Evolutionary conservation across 2,888 invertebrate species (phyloP), one percentile per base, ranked within the genome.

Genomic region (Cantharis flavilabris): DNA sequence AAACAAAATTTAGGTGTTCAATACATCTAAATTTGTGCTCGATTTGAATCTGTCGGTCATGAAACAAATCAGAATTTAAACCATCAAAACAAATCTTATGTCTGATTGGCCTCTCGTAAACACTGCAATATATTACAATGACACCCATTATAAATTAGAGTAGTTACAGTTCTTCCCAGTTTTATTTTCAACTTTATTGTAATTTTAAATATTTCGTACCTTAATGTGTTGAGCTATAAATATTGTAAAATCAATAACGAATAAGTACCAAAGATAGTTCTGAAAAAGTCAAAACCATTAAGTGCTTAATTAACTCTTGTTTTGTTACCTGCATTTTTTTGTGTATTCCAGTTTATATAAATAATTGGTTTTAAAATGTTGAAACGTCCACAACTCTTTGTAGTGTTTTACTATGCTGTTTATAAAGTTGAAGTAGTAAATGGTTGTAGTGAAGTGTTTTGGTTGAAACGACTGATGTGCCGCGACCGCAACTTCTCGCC

Each of bases 401-500:
- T 49, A 49, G 71, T 75, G 67, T 75, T 75, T 71, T 71, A 75
- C 70, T 72, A 63, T 69, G 30, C 62, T 71, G 69, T 76, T 71
- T 76, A 33, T 72, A 67, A 62, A 28, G 69, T 30, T 72, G 28
- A 69, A 69, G 76, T 72, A 76, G 76, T 76, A 73, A 76, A 76
- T 65, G 72, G 72, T 71, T 73, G 70, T 70, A 72, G 70, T 73
- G 49, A 73, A 76, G 69, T 63, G 69, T 76, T 76, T 74, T 74
- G 70, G 70, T 71, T 62, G 30, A 62, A 64, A 67, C 71, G 71
- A 76, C 73, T 75, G 74, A 77, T 74, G 72, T 72, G 71, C 74
- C 67, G 74, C 72, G 73, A 78, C 78, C 78, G 33, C 76, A 78
- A 78, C 11, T 76, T 73, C 72, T 78, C 72, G 70, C 69, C 64